Base-by-base conservation (phyloP, 1,140 invertebrate species). In the Listronotus oregonensis region DNA sequence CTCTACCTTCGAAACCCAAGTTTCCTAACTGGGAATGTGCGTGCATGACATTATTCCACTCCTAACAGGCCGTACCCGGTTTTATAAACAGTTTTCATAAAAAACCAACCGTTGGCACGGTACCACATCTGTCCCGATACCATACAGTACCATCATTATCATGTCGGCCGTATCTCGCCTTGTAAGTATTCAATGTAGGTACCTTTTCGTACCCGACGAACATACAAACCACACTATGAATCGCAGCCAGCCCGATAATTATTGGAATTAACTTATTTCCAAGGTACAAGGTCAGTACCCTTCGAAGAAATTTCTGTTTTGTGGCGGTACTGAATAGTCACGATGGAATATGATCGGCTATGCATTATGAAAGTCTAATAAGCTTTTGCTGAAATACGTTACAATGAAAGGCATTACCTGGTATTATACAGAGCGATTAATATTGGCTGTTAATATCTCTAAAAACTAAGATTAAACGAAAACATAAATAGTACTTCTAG, bases 261-360 rank as follows among this genome's bases (percentile, higher is more conserved):
- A 59, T 43, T 59, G 56, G 43, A 59, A 59, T 59, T 49, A 59
- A 59, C 56, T 46, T 42, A 50, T 61, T 50, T 61, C 21, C 58
- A 61, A 61, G 49, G 58, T 47, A 31, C 46, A 61, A 51, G 58
- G 58, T 61, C 58, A 61, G 58, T 61, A 61, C 58, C 58, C 58
- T 61, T 61, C 18, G 11, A 14, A 17, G 39, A 40, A 61, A 42
- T 47, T 47, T 50, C 12, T 18, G 34, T 55, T 43, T 15, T 43
- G 37, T 0, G 40, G 31, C 14, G 39, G 51, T 54, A 39, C 32
- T 32, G 51, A 54, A 9, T 56, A 39, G 54, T 56, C 40, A 56
- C 54, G 39, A 27, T 6, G 17, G 40, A 27, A 47, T 27, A 31
- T 14, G 31, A 21, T 9, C 9, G 49, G 7, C 18, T 44, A 32